Percentiles rank a stretch among this genome's conserved stretches.
Conservation (phyloP, 2,113 vertebrate species). For the Albula goreensis region DNA sequence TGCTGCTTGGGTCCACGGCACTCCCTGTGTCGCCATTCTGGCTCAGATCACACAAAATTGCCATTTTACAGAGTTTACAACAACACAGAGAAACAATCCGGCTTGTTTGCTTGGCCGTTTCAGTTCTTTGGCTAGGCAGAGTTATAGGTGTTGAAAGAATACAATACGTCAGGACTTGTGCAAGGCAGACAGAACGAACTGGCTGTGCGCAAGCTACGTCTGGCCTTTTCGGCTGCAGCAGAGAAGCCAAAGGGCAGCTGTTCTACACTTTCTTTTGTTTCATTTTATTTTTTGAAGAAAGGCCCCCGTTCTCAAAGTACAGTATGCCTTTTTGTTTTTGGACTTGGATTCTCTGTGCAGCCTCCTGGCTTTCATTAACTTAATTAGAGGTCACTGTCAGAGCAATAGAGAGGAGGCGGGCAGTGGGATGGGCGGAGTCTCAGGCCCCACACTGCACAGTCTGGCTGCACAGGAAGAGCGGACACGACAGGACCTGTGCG, state of each 20-base stretch:
- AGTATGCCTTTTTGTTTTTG: neutral
- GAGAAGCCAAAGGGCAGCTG: neutral
- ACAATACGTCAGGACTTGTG: neutral
- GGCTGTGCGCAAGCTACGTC: neutral
- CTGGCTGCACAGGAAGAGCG: neutral
- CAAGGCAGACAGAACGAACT: neutral
- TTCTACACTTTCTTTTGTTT: neutral
- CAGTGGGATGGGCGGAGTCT: neutral
- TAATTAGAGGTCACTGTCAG: neutral
- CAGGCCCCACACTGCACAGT: neutral
- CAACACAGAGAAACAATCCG: neutral
- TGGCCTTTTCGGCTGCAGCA: neutral
- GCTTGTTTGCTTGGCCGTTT: neutral
- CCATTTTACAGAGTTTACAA: neutral
- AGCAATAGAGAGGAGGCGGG: neutral
- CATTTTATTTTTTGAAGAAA: neutral
- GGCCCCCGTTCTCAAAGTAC: neutral
- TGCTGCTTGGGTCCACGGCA: neutral
- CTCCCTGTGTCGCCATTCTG: neutral
- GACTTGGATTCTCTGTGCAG: neutral
- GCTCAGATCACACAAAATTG: neutral
- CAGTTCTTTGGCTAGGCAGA: neutral
- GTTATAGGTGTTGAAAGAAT: neutral
- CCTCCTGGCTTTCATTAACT: slow-evolving; percentile 2
- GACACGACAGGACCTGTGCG: neutral